A percentile compares a stretch with the other conserved stretches of the same genome.
Evolutionary conservation across 2,888 invertebrate species (phyloP).

Genomic region (Synergus laeviventris): DNA sequence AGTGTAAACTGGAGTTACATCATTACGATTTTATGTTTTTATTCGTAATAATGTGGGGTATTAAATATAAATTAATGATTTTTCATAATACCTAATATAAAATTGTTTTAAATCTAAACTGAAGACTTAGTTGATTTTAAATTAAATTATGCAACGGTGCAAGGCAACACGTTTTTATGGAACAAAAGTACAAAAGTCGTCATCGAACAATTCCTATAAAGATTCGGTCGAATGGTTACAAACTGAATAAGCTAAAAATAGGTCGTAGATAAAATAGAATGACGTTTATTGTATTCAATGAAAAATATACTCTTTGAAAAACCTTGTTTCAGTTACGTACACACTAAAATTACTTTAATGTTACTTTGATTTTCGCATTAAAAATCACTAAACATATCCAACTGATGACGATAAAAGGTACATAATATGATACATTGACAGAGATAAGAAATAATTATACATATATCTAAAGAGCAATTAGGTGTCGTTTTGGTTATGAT

Average conservation of each 20-base stretch:
- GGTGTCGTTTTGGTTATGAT: too few relatives aligned
- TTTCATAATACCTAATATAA: too few relatives aligned
- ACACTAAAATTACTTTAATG: too few relatives aligned
- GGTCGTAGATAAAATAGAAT: neutral
- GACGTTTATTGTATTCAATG: neutral
- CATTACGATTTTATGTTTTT: neutral
- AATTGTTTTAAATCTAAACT: neutral
- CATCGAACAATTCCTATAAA: neutral
- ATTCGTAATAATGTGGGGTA: neutral
- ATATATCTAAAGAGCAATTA: too few relatives aligned
- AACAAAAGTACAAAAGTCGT: neutral
- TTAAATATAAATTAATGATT: neutral
- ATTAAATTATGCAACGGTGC: neutral
- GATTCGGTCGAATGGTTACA: slow-evolving; percentile 3
- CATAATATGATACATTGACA: too few relatives aligned
- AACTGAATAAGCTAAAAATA: neutral
- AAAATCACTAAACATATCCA: too few relatives aligned
- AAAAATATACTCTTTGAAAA: neutral
- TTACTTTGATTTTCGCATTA: too few relatives aligned
- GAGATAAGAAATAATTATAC: too few relatives aligned
- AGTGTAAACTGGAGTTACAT: neutral
- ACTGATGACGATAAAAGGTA: too few relatives aligned
- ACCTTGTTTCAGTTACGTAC: neutral
- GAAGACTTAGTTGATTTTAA: neutral
- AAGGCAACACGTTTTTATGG: neutral